phyloP scores from a whole-genome alignment of 2,113 vertebrate genomes.

The Trichechus manatus region DNA sequence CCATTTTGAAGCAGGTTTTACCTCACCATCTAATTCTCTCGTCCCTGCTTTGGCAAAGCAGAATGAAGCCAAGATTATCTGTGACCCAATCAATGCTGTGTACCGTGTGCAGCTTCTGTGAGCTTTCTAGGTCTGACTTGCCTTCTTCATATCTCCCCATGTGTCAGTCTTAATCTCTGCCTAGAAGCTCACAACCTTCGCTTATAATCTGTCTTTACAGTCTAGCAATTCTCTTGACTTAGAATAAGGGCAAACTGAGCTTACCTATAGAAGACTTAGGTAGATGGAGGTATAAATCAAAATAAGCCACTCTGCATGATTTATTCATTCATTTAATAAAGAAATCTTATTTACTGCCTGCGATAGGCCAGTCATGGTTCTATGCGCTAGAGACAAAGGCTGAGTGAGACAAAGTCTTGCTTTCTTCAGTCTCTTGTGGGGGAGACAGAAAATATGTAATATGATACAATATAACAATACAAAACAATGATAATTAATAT shows the following conservation, averaged over 20 bases:
- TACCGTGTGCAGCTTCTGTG: not conserved
- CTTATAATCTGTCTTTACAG: not conserved
- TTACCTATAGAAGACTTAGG: not conserved
- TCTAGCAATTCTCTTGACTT: not conserved
- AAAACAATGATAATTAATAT: too few species aligned
- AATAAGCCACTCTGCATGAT: not conserved
- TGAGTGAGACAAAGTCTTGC: not conserved
- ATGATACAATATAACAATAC: not conserved
- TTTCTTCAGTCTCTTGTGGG: not conserved
- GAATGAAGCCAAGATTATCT: not conserved
- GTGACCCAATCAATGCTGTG: not conserved
- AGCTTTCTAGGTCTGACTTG: not conserved
- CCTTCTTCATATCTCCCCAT: not conserved
- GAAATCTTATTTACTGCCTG: not conserved
- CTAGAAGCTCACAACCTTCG: not conserved
- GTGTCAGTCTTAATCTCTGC: not conserved
- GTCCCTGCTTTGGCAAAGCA: slow-evolving; percentile 21
- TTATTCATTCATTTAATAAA: not conserved
- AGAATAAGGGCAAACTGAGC: slow-evolving; percentile 30
- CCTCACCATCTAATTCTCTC: not conserved
- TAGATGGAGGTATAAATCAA: not conserved
- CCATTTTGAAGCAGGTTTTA: not conserved
- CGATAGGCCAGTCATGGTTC: not conserved
- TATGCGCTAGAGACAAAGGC: not conserved
- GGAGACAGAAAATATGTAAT: not conserved